Conservation (phyloP, 1,140 invertebrate species). For the Melipona quadrifasciata region DNA sequence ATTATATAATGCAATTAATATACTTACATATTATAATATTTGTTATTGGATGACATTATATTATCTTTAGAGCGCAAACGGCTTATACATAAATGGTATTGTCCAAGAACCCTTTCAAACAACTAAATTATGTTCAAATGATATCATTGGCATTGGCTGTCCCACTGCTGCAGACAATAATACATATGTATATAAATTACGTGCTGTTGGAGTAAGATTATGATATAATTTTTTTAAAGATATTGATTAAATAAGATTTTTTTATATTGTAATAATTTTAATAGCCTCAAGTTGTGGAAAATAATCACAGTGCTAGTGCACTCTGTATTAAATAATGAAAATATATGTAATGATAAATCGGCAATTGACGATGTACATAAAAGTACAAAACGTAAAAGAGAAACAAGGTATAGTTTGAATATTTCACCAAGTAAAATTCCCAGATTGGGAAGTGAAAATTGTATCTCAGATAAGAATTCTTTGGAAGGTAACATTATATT, state of each 20-base stretch:
- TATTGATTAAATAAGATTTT: background rate
- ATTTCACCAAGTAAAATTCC: slow-evolving; percentile 44
- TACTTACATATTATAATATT: background rate
- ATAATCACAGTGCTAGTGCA: no score
- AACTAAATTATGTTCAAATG: slow-evolving; percentile 50
- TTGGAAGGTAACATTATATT: slow-evolving; percentile 22
- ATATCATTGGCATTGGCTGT: slow-evolving; percentile 70
- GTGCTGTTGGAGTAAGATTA: slow-evolving; percentile 13
- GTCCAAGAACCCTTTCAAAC: slow-evolving; percentile 15
- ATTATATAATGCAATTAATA: background rate
- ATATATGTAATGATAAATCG: background rate
- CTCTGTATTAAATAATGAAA: slow-evolving; percentile 19
- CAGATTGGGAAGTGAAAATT: slow-evolving; percentile 8
- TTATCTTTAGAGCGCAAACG: slow-evolving; percentile 68
- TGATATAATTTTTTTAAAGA: background rate
- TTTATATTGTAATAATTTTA: background rate
- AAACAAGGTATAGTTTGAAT: background rate
- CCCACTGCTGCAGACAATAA: background rate
- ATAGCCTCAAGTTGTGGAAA: background rate
- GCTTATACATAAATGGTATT: slow-evolving; percentile 63
- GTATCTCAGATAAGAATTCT: background rate
- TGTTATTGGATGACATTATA: background rate
- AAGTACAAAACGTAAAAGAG: slow-evolving; percentile 30
- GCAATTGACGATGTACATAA: background rate
- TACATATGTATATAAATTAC: slow-evolving; percentile 60